A percentile compares a stretch with the other conserved stretches of the same genome.
These are phyloP conservation scores for Neoscelio sp. DNA, from an alignment of 2,888 invertebrate species.

Conservation along the genomic window DNA sequence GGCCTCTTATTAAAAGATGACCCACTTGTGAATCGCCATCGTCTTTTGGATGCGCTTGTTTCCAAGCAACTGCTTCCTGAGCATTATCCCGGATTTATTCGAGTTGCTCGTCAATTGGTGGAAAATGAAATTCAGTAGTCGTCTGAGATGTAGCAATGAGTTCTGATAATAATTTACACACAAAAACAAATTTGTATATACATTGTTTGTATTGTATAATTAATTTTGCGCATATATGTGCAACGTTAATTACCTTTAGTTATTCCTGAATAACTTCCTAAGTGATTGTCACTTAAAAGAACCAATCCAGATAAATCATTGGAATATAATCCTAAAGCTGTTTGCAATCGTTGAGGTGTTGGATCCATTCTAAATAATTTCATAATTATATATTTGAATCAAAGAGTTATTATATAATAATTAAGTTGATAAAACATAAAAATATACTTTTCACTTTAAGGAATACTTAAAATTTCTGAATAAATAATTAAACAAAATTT, in stretches of 20 bases:
- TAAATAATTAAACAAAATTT: no score
- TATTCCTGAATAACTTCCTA: conserved; percentile 87
- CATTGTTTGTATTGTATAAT: conserved; percentile 9
- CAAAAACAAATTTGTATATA: not conserved
- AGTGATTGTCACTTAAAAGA: conserved; percentile 88
- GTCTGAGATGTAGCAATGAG: conserved; percentile 89
- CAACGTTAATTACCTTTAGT: conserved; percentile 84
- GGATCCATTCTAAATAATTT: conserved; percentile 84
- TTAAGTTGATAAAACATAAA: no score
- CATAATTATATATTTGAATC: no score
- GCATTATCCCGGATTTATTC: conserved; percentile 87
- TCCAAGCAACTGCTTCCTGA: conserved; percentile 85
- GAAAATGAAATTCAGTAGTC: conserved; percentile 98
- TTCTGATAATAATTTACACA: conserved; percentile 83
- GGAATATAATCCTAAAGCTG: conserved; percentile 96
- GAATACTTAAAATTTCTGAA: no score
- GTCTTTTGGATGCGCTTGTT: conserved; percentile 80
- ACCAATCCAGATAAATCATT: conserved; percentile 95
- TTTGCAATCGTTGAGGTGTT: conserved; percentile 93
- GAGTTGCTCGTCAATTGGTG: conserved; percentile 93
- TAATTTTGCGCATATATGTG: conserved; percentile 1
- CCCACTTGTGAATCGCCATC: conserved; percentile 80
- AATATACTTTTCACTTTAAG: no score
- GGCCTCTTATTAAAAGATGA: no score
- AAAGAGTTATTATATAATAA: no score